Evolutionary conservation across 2,888 invertebrate genomes (phyloP).

Genomic region (Dasypolia templi): DNA sequence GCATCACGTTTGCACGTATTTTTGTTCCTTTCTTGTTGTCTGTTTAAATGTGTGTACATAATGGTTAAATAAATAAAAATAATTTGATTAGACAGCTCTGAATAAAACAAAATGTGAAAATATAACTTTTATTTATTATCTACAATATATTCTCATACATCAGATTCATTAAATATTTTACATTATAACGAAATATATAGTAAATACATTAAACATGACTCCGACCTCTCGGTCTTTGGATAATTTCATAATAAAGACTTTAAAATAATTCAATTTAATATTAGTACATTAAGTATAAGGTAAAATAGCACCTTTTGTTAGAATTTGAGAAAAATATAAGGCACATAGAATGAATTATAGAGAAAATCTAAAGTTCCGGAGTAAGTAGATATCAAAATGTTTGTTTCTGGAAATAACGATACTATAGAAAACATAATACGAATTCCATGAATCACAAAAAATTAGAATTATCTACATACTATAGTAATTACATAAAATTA

Average conservation of each 20-base stretch:
- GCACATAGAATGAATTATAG: slow-evolving; percentile 65
- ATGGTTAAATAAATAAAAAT: too few relatives aligned
- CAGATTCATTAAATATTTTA: slow-evolving; percentile 84
- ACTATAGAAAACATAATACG: slow-evolving; percentile 87
- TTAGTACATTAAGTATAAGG: slow-evolving; percentile 66
- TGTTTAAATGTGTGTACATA: too few relatives aligned
- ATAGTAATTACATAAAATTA: slow-evolving; percentile 54
- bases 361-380: slow-evolving; percentile 43
- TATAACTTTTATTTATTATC: slow-evolving; percentile 87
- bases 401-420: slow-evolving; percentile 84
- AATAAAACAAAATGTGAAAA: slow-evolving; percentile 72
- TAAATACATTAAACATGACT: slow-evolving; percentile 87
- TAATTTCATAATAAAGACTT: slow-evolving; percentile 71
- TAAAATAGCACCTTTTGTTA: slow-evolving; percentile 80
- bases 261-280: slow-evolving; percentile 66
- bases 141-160: slow-evolving; percentile 86
- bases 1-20: too few relatives aligned
- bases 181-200: slow-evolving; percentile 82
- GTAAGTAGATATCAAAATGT: slow-evolving; percentile 52
- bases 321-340: slow-evolving; percentile 70
- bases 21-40: too few relatives aligned
- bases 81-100: too few relatives aligned
- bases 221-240: slow-evolving; percentile 86
- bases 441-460: slow-evolving; percentile 78
- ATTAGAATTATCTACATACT: slow-evolving; percentile 64